Conservation (phyloP, 2,113 vertebrate species). For the Puma concolor region DNA sequence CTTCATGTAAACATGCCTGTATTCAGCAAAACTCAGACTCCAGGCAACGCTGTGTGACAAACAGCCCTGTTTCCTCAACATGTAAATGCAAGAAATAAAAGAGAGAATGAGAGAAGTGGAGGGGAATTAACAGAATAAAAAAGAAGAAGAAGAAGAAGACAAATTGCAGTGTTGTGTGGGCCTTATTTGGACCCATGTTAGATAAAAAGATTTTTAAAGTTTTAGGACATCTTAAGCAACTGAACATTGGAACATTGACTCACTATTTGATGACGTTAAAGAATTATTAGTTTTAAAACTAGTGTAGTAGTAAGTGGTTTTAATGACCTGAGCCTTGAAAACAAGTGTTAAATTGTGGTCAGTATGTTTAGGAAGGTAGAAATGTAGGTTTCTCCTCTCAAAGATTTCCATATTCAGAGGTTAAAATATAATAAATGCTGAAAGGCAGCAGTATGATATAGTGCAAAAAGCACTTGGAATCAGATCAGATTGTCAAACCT, state of each 20-base stretch:
- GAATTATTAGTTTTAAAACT: background rate
- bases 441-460: background rate
- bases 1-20: background rate
- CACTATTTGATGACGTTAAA: background rate
- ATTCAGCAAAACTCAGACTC: background rate
- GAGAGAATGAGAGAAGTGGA: background rate
- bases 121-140: background rate
- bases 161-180: background rate
- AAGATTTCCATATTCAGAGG: background rate
- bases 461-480: constrained; percentile 36
- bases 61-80: background rate
- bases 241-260: constrained; percentile 11
- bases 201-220: background rate
- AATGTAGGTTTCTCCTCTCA: background rate
- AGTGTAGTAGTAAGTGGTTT: background rate
- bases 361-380: background rate
- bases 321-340: constrained; percentile 21
- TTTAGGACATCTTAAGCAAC: background rate
- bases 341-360: background rate
- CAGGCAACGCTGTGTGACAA: background rate
- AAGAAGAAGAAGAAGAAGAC: background rate
- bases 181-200: constrained; percentile 2
- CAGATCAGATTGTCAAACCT: background rate
- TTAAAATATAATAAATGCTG: constrained; percentile 42
- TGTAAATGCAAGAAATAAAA: background rate